phyloP scores from a whole-genome alignment of 2,113 vertebrate species.

The Plestiodon gilberti region DNA sequence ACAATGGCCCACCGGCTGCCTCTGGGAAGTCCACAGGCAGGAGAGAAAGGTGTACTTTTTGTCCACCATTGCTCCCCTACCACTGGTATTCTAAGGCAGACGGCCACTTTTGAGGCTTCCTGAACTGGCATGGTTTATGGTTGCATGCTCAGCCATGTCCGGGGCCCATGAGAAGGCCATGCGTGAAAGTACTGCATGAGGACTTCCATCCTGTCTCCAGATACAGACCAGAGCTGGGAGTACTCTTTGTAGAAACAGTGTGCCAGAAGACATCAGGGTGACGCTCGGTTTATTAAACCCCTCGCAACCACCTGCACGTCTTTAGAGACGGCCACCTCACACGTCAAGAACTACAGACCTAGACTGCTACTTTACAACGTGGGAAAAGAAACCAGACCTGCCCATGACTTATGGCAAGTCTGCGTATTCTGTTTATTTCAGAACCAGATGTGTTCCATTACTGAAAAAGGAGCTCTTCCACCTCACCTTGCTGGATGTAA shows the following conservation, averaged over 20 bases:
- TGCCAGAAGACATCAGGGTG: background rate
- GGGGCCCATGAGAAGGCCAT: too few relatives aligned
- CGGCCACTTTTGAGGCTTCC: too few relatives aligned
- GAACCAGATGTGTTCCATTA: background rate
- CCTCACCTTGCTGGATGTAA: background rate
- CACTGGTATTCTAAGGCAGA: too few relatives aligned
- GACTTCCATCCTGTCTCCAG: too few relatives aligned
- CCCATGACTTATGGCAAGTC: background rate
- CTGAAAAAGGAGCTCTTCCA: background rate
- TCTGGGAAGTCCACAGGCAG: too few relatives aligned
- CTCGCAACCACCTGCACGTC: background rate
- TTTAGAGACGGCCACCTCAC: background rate
- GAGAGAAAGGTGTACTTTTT: too few relatives aligned
- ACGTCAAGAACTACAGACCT: background rate
- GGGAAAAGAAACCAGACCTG: background rate
- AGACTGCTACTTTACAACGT: background rate
- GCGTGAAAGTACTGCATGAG: too few relatives aligned
- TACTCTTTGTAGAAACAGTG: background rate
- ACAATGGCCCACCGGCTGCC: too few relatives aligned
- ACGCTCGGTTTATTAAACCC: background rate
- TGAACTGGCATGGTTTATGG: too few relatives aligned
- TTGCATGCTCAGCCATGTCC: too few relatives aligned
- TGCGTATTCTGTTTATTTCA: background rate
- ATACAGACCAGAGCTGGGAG: too few relatives aligned
- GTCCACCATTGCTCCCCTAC: too few relatives aligned